These are phyloP conservation scores for Tethea ocularis DNA, from an alignment of 2,888 invertebrate genomes.

Conservation along the genomic window DNA sequence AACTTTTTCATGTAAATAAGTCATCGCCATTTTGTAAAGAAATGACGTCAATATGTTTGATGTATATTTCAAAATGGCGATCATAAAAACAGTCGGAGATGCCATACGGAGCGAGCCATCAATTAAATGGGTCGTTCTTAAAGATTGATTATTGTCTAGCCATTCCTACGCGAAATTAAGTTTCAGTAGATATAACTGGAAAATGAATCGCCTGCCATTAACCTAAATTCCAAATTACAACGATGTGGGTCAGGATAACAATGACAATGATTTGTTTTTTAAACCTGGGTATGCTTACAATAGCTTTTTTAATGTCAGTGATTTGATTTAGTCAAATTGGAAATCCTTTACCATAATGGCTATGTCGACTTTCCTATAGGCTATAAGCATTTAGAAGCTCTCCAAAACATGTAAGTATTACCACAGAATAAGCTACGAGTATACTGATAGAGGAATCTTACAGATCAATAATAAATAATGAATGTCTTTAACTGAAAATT, in stretches of 20 bases:
- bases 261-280: constrained; percentile 1
- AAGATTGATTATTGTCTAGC: constrained; percentile 7
- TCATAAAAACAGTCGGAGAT: constrained; percentile 4
- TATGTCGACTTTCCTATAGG: no score
- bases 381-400: no score
- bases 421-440: no score
- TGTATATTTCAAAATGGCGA: not conserved
- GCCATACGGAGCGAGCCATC: constrained; percentile 7
- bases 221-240: constrained; percentile 2
- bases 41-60: constrained; percentile 5
- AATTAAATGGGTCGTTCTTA: constrained; percentile 6
- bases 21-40: not conserved
- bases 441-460: no score
- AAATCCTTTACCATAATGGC: not conserved
- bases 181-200: not conserved
- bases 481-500: no score
- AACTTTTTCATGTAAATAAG: not conserved
- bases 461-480: no score
- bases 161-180: not conserved
- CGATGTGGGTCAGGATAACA: constrained; percentile 1
- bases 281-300: not conserved
- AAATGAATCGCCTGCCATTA: not conserved
- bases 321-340: not conserved
- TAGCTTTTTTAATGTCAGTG: not conserved
- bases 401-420: no score